A percentile compares a stretch with the other conserved stretches of the same genome.
Evolutionary conservation across 2,797 vertebrate species (phyloP).

Genomic region (Molossus molossus): DNA sequence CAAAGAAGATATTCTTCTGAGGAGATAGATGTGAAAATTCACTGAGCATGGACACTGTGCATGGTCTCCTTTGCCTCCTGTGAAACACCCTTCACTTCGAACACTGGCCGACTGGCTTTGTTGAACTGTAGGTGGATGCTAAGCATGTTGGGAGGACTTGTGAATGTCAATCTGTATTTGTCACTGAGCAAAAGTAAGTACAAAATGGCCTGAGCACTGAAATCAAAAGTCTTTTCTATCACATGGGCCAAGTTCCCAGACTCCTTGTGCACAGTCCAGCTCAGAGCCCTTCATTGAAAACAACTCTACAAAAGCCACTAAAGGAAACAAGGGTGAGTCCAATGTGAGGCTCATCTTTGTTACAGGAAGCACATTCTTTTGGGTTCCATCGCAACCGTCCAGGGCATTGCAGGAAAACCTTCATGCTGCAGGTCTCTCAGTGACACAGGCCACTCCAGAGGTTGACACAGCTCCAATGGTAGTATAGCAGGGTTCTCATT

Average conservation of each 20-base stretch:
- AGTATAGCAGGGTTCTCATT: not conserved
- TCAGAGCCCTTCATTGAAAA: constrained; percentile 64
- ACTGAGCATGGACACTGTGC: not conserved
- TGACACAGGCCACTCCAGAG: not conserved
- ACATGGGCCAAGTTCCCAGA: constrained; percentile 40
- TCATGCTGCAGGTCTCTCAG: too few relatives aligned
- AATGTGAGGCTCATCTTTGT: not conserved
- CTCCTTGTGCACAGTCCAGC: constrained; percentile 42
- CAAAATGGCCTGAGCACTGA: constrained; percentile 63
- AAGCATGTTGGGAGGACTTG: not conserved
- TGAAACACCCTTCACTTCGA: constrained; percentile 47
- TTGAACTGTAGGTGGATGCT: not conserved
- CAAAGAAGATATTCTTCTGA: constrained; percentile 61
- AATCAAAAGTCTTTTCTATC: constrained; percentile 70
- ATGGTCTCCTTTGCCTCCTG: constrained; percentile 66
- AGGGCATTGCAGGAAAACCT: not conserved
- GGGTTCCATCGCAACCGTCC: not conserved
- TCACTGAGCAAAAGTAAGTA: constrained; percentile 48
- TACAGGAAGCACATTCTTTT: not conserved
- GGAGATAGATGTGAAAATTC: constrained; percentile 65
- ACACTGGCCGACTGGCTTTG: not conserved
- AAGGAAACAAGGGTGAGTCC: not conserved
- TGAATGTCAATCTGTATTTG: constrained; percentile 35
- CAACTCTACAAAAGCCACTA: constrained; percentile 15
- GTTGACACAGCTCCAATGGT: too few relatives aligned